Conservation (phyloP, 2,888 invertebrate genomes). For the Notocelia uddmanniana region DNA sequence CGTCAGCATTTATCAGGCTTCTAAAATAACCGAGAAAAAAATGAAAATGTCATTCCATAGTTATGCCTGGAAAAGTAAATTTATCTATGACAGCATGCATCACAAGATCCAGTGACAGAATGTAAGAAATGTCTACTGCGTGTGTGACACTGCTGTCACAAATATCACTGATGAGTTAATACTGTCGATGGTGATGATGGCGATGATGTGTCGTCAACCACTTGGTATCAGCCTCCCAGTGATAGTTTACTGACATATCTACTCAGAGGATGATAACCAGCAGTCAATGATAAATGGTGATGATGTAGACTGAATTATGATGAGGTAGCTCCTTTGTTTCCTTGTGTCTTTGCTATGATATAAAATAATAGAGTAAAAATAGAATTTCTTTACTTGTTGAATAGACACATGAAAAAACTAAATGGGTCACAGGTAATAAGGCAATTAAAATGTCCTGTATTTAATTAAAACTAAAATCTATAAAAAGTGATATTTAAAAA, state of each 20-base stretch:
- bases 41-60: background rate
- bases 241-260: constrained; percentile 54
- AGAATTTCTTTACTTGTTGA: no score
- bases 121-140: constrained; percentile 37
- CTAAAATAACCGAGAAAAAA: no score
- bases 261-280: constrained; percentile 46
- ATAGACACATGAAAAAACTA: no score
- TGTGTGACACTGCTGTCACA: constrained; percentile 26
- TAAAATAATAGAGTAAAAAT: no score
- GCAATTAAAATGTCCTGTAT: background rate
- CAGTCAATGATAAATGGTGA: constrained; percentile 26
- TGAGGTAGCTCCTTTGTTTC: background rate
- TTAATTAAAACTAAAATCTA: no score
- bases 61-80: background rate
- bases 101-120: constrained; percentile 41
- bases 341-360: no score
- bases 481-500: background rate
- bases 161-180: constrained; percentile 8
- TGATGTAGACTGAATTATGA: constrained; percentile 21
- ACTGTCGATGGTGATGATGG: background rate
- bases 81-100: constrained; percentile 26
- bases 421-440: background rate
- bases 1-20: no score
- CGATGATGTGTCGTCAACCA: constrained; percentile 6
- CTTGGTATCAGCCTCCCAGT: constrained; percentile 57